Evolutionary conservation across 2,888 invertebrate genomes (phyloP).

Genomic region (Napeogenes sylphis): DNA sequence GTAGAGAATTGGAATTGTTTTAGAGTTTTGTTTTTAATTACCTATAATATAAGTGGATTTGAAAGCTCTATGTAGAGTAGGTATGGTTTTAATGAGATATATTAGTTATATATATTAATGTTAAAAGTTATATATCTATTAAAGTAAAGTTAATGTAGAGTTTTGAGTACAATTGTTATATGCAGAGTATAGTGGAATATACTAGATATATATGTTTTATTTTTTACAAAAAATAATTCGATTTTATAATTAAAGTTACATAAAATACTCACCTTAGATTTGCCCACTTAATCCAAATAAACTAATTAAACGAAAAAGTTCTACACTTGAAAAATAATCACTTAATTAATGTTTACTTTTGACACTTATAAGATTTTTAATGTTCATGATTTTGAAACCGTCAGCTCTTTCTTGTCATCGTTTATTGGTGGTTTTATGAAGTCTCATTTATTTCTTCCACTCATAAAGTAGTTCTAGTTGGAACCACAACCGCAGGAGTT

Average conservation of each 20-base stretch:
- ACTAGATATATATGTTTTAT: too few species aligned
- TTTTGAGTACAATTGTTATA: too few species aligned
- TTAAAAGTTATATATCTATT: too few species aligned
- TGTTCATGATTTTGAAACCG: constrained; percentile 32
- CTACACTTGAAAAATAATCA: constrained; percentile 27
- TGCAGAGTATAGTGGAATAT: too few species aligned
- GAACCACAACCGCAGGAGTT: constrained; percentile 52
- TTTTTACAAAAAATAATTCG: too few species aligned
- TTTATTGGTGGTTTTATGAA: constrained; percentile 43
- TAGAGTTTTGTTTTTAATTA: too few species aligned
- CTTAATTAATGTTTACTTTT: constrained; percentile 20
- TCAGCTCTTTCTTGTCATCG: constrained; percentile 61
- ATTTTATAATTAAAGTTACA: too few species aligned
- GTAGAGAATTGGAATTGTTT: not conserved
- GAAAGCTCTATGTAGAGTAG: too few species aligned
- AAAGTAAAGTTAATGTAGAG: too few species aligned
- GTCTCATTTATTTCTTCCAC: constrained; percentile 51
- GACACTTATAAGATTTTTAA: constrained; percentile 23
- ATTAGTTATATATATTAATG: too few species aligned
- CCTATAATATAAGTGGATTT: too few species aligned
- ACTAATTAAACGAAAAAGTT: constrained; percentile 20
- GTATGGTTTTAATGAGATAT: too few species aligned
- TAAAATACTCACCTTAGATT: constrained; percentile 36
- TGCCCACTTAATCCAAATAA: constrained; percentile 30
- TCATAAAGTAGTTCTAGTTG: constrained; percentile 45